A percentile compares a stretch with the other conserved stretches of the same genome.
These are phyloP conservation scores for roundworm (Caenorhabditis elegans) DNA, from an alignment of 1,140 invertebrate genomes.

Conservation along the genomic window WBcel235 BX284606.5:12470001-12470500, in stretches of 20 bases:
- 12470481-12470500: slow-evolving; percentile 95
- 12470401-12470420: slow-evolving; percentile 98
- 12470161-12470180: slow-evolving; percentile 99
- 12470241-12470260: slow-evolving; percentile 94
- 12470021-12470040: slow-evolving; percentile 65
- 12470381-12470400: slow-evolving; percentile 95
- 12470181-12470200: slow-evolving; percentile 90
- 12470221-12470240: slow-evolving; percentile 99
- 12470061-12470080: slow-evolving; percentile 65
- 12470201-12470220: slow-evolving; percentile 99
- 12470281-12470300: slow-evolving; percentile 96
- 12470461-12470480: slow-evolving; percentile 94
- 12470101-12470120: slow-evolving; percentile 79
- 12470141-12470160: slow-evolving; percentile 98
- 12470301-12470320: slow-evolving; percentile 99
- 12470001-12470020: slow-evolving; percentile 56
- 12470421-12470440: slow-evolving; percentile 89
- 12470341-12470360: slow-evolving; percentile 99
- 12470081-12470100: slow-evolving; percentile 59
- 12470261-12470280: slow-evolving; percentile 99
- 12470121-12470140: slow-evolving; percentile 99
- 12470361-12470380: slow-evolving; percentile 97
- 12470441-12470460: slow-evolving; percentile 91
- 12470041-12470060: slow-evolving; percentile 66
- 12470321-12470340: slow-evolving; percentile 99